Evolutionary conservation across 2,797 vertebrate species (phyloP).

Genomic region (Crenichthys baileyi): DNA sequence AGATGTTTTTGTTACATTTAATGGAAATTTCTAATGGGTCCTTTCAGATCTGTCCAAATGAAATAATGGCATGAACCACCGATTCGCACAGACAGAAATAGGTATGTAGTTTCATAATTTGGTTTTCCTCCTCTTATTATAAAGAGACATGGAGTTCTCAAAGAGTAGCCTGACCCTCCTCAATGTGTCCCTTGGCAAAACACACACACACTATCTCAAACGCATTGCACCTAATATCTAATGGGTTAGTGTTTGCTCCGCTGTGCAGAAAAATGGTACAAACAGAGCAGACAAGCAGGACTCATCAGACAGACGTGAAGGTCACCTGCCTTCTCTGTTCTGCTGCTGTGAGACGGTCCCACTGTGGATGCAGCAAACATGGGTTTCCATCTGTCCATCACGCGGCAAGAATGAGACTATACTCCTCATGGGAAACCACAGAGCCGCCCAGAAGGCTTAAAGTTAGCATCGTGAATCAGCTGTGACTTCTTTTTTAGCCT

Average conservation of each 20-base stretch:
- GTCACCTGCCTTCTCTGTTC: conserved; percentile 70
- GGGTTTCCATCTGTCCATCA: conserved; percentile 44
- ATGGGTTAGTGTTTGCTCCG: conserved; percentile 68
- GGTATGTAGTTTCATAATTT: conserved; percentile 73
- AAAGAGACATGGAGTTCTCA: conserved; percentile 54
- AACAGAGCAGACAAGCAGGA: conserved; percentile 66
- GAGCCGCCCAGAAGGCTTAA: conserved; percentile 33
- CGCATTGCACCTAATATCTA: conserved; percentile 50
- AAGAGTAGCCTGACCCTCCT: conserved; percentile 51
- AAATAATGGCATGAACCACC: conserved; percentile 75
- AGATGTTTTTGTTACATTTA: conserved; percentile 78
- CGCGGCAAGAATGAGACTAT: conserved; percentile 12
- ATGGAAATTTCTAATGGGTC: conserved; percentile 81
- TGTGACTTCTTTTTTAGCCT: conserved; percentile 8
- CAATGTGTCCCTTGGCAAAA: conserved; percentile 43
- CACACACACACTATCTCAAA: conserved; percentile 33
- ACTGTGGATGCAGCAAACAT: conserved; percentile 47
- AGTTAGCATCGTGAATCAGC: conserved; percentile 21
- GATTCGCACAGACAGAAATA: conserved; percentile 74
- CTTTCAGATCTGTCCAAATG: conserved; percentile 78
- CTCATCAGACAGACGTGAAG: conserved; percentile 74
- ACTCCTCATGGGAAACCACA: conserved; percentile 9
- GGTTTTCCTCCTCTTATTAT: conserved; percentile 49
- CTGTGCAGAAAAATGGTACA: conserved; percentile 71
- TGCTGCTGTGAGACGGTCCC: conserved; percentile 51